These are phyloP conservation scores for Megalurothrips usitatus DNA, from an alignment of 2,888 invertebrate species.

Conservation along the genomic window DNA sequence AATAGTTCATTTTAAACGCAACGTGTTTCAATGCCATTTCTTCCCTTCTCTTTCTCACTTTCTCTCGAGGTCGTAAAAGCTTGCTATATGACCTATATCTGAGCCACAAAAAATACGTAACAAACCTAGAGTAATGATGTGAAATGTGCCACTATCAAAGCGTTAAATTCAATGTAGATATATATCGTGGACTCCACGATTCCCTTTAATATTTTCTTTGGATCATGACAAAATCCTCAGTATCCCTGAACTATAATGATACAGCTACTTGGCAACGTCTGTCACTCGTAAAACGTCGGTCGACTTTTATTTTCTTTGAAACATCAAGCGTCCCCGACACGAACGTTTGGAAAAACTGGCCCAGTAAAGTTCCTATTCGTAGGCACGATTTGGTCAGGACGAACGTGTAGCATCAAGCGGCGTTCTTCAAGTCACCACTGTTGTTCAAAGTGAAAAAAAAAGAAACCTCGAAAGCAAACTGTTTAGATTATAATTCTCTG, in stretches of 20 bases:
- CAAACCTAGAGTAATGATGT: neutral
- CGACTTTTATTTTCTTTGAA: no score
- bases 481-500: neutral
- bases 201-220: no score
- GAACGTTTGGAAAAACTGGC: neutral
- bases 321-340: no score
- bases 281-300: no score
- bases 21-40: neutral
- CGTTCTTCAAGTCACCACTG: neutral
- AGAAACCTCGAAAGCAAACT: no score
- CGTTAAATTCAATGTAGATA: neutral
- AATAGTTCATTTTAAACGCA: conserved; percentile 2
- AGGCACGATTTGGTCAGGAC: neutral
- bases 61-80: neutral
- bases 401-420: neutral
- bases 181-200: neutral
- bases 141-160: conserved; percentile 12
- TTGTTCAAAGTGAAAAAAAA: neutral
- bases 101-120: conserved; percentile 24
- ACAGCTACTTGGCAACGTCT: no score
- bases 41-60: conserved; percentile 18
- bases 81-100: neutral
- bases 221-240: no score
- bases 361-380: neutral
- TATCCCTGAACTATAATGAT: no score